A percentile compares a stretch with the other conserved stretches of the same genome.
These are phyloP conservation scores for Hippopotamyrus pictus DNA, from an alignment of 2,797 vertebrate species.

Conservation along the genomic window DNA sequence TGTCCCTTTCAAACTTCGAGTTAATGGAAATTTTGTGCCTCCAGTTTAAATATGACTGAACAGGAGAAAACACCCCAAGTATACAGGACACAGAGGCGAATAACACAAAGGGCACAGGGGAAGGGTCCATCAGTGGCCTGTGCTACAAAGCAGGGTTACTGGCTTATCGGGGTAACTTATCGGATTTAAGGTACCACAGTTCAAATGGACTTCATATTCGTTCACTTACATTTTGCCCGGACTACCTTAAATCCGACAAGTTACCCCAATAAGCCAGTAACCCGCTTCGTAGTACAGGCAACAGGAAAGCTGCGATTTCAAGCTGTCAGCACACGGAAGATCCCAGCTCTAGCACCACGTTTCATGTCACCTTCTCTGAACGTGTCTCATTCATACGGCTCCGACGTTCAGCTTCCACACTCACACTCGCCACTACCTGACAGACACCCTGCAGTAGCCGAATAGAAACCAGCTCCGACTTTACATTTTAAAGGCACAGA, in stretches of 20 bases:
- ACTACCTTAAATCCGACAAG: no score
- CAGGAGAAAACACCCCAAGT: constrained; percentile 45
- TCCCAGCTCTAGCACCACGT: neutral
- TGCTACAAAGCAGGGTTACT: no score
- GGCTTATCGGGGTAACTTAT: no score
- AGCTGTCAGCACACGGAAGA: neutral
- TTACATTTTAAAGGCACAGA: constrained; percentile 58
- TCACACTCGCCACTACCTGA: neutral
- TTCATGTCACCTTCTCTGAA: neutral
- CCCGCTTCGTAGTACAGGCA: no score
- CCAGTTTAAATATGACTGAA: neutral
- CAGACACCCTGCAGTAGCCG: neutral
- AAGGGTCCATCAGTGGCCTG: constrained; percentile 42
- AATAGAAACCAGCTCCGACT: neutral
- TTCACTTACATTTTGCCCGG: no score
- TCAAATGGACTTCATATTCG: no score
- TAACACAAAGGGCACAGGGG: constrained; percentile 32
- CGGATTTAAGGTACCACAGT: no score
- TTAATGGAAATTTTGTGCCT: neutral
- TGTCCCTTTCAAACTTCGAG: neutral
- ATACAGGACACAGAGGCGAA: constrained; percentile 39
- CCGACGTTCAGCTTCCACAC: neutral
- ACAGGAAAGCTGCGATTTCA: neutral
- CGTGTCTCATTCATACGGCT: neutral
- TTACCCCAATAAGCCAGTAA: no score